Percentiles rank a stretch among this genome's conserved stretches.
These are phyloP conservation scores for Ammospiza caudacuta DNA, from an alignment of 2,113 vertebrate species.

Conservation along the genomic window DNA sequence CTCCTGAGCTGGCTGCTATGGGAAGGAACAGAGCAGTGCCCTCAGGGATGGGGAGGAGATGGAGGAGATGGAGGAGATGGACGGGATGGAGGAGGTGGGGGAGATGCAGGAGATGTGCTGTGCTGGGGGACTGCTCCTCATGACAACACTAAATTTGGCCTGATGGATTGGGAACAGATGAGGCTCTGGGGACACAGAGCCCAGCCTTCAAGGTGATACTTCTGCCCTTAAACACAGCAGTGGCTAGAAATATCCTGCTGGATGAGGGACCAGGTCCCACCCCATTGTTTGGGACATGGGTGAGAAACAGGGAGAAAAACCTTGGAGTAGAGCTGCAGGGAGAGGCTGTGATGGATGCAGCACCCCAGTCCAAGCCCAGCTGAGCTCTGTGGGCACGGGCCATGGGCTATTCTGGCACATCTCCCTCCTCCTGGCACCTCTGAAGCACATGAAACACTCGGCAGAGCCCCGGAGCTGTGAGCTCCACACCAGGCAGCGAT, in stretches of 20 bases:
- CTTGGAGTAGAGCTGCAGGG: background rate
- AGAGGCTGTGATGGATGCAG: background rate
- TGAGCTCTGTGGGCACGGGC: background rate
- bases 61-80: background rate
- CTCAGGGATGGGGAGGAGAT: background rate
- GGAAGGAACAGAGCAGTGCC: background rate
- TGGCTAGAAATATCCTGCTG: background rate
- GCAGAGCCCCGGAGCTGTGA: background rate
- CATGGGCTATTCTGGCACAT: background rate
- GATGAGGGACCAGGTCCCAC: background rate
- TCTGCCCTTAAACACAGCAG: background rate
- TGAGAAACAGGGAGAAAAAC: background rate
- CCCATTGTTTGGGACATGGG: rapidly evolving
- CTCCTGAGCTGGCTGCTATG: background rate
- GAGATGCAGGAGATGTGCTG: background rate
- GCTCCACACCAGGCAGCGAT: background rate
- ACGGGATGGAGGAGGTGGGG: too few species aligned
- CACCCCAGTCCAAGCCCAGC: background rate
- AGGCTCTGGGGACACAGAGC: background rate
- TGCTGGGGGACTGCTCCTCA: rapidly evolving
- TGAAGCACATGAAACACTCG: background rate
- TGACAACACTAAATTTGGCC: background rate
- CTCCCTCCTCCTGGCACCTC: background rate
- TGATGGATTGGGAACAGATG: background rate
- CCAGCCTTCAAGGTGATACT: background rate